Conservation (phyloP, 1,140 invertebrate genomes). For the Bathynomus jamesi region DNA sequence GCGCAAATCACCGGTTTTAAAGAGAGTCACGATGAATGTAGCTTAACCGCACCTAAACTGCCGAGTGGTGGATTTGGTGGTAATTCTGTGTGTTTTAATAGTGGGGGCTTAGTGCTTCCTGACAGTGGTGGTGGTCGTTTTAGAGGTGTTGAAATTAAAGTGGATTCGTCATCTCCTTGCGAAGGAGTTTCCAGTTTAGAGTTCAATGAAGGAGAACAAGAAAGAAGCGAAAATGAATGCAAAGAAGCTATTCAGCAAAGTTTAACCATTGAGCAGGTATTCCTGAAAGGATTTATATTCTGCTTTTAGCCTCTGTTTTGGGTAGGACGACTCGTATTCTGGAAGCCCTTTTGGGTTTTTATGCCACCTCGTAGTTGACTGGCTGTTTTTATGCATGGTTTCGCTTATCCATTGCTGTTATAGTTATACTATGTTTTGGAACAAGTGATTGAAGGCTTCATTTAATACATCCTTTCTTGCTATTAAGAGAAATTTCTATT, state of each 20-base stretch:
- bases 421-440: too few relatives aligned
- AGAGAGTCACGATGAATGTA: neutral
- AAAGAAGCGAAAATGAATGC: too few relatives aligned
- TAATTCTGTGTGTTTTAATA: neutral
- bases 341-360: too few relatives aligned
- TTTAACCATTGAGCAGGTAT: neutral
- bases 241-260: neutral
- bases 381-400: too few relatives aligned
- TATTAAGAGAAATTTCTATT: too few relatives aligned
- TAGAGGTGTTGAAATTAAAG: neutral
- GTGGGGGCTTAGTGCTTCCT: neutral
- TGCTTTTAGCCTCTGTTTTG: constrained; percentile 8
- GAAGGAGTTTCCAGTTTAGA: too few relatives aligned
- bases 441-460: too few relatives aligned
- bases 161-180: neutral
- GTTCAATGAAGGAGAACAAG: too few relatives aligned
- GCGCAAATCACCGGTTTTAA: neutral
- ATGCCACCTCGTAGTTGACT: too few relatives aligned
- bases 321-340: constrained; percentile 8
- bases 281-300: neutral
- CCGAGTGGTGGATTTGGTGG: neutral
- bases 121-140: neutral
- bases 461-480: too few relatives aligned
- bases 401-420: too few relatives aligned
- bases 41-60: neutral